These are phyloP conservation scores for Aythya fuligula DNA, from an alignment of 2,797 vertebrate genomes.

Conservation along the genomic window DNA sequence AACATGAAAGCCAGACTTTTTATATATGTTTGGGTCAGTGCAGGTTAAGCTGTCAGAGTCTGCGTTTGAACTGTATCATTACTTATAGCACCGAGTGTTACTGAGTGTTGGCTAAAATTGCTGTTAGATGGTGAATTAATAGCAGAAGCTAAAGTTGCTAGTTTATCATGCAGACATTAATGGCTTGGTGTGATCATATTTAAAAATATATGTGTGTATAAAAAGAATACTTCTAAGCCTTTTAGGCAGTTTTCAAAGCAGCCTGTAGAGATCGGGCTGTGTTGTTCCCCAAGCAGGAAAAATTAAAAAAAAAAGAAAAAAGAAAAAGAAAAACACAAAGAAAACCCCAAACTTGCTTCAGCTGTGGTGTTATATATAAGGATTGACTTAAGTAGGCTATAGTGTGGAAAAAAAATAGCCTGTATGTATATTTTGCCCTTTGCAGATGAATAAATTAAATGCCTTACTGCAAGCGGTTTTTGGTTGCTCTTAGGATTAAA, in stretches of 20 bases:
- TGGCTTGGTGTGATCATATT: constrained; percentile 55
- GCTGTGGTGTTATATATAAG: background rate
- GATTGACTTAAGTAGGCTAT: background rate
- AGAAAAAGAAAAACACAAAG: background rate
- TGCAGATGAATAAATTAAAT: constrained; percentile 29
- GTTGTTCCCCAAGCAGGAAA: background rate
- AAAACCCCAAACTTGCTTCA: background rate
- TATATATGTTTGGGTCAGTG: constrained; percentile 34
- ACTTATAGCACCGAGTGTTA: background rate
- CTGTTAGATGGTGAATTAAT: constrained; percentile 34
- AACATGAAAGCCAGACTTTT: background rate
- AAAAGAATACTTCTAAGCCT: background rate
- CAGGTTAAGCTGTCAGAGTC: constrained; percentile 31
- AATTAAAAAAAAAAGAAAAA: background rate
- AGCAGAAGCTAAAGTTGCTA: constrained; percentile 39
- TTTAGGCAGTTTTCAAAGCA: constrained; percentile 12
- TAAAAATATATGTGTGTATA: constrained; percentile 9
- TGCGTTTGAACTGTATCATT: constrained; percentile 28
- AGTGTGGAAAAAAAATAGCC: background rate
- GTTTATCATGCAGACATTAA: constrained; percentile 55
- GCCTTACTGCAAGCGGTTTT: background rate
- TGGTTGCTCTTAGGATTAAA: background rate
- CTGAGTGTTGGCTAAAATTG: constrained; percentile 7
- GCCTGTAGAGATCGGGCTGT: background rate
- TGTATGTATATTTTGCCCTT: constrained; percentile 15